Base-by-base conservation (phyloP, 2,113 vertebrate species). In the Oreotrochilus melanogaster region DNA sequence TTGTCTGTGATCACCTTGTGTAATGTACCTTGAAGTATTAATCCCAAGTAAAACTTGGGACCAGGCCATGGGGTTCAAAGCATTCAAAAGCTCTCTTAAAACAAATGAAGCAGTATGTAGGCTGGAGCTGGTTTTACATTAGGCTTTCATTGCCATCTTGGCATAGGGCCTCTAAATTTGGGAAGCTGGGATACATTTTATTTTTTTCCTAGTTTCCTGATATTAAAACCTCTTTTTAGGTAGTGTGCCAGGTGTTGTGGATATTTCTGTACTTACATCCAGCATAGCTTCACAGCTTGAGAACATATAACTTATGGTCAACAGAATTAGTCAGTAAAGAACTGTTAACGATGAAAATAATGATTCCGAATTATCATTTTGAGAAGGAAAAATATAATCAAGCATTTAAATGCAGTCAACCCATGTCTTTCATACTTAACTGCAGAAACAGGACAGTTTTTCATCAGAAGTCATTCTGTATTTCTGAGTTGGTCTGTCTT, bases 301-400 rank as follows among this genome's bases (percentile, higher is more conserved):
- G 22, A 75, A 23, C 18, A 37, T 42, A 5, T 57, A 61, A 76
- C 16, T 5, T 83, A 5, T 27, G 14, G 42, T 31, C 50, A 88
- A 62, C 0, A 4, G 14, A 16, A 48, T 76, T 27, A 57, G 14
- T n/a, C 22, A 25, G n/a, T 78, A 58, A 19, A 37, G 47, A 67
- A 42, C 12, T 47, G 3, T 37, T 65, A 10, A 67, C 6, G 5
- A 31, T 7, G 2, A 37, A 82, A 86, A 62, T 13, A 62, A 30
- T 65, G 60, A 62, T 64, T 39, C 18, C 43, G 62, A 45, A 9
- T 37, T 10, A 2, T 37, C 5, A 48, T 75, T 78, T 28, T 25
- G 10, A 14, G 16, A 8, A 43, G 30, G 2, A 6, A 10, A 19
- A n/a, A 72, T n/a, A 3, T 3, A 35, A 16, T 6, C 1, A 39